phyloP scores from a whole-genome alignment of 2,888 invertebrate species.

The Fissipunctia ypsillon region DNA sequence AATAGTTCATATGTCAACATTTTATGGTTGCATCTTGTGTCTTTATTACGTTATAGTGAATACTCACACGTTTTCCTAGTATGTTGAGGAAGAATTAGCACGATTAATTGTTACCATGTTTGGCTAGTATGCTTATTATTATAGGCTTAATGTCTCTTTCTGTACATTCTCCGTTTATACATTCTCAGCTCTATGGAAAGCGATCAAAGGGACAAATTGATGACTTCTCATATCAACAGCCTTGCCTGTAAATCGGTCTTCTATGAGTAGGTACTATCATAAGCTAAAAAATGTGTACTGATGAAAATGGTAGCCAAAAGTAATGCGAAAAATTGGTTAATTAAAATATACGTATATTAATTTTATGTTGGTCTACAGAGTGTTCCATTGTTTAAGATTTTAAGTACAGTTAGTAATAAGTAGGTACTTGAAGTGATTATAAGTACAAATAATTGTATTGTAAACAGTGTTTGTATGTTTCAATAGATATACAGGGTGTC shows the following conservation, averaged over 20 bases:
- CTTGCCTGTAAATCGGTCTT: too few species aligned
- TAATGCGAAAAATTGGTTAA: too few species aligned
- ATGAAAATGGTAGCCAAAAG: not conserved
- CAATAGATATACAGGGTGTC: too few species aligned
- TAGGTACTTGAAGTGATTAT: not conserved
- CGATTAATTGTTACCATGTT: constrained; percentile 27
- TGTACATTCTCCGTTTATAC: too few species aligned
- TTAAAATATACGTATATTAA: too few species aligned
- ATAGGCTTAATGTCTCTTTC: too few species aligned
- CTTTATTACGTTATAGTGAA: constrained; percentile 18
- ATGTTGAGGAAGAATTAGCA: constrained; percentile 6
- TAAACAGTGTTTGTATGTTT: not conserved
- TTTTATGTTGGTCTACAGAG: too few species aligned
- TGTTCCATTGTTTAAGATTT: not conserved
- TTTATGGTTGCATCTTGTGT: constrained; percentile 52
- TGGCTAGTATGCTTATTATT: not conserved
- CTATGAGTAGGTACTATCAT: not conserved
- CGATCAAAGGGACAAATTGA: constrained; percentile 6
- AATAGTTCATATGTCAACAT: constrained; percentile 79
- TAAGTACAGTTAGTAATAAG: too few species aligned
- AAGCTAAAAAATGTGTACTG: not conserved
- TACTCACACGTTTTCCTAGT: not conserved
- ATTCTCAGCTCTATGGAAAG: not conserved
- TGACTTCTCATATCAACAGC: not conserved
- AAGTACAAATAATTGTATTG: not conserved